A percentile compares a stretch with the other conserved stretches of the same genome.
phyloP scores from a whole-genome alignment of 2,888 invertebrate genomes.

The Omphaloscelis lunosa region DNA sequence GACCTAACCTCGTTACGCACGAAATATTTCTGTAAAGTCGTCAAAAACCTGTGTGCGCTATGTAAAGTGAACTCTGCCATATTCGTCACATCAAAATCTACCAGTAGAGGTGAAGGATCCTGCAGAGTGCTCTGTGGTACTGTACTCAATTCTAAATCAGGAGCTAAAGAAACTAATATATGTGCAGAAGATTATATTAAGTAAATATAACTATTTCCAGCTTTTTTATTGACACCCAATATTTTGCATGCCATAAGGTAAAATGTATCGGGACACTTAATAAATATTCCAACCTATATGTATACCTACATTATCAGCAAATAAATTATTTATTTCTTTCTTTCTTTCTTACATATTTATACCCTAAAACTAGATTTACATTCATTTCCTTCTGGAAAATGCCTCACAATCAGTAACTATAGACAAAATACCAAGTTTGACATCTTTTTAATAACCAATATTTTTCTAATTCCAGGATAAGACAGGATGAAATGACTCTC shows the following conservation, averaged over 20 bases:
- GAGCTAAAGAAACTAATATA: conserved; percentile 87
- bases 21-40: conserved; percentile 76
- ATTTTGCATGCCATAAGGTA: too few species aligned
- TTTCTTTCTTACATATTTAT: too few species aligned
- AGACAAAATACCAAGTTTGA: not conserved
- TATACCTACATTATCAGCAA: too few species aligned
- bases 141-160: conserved; percentile 90
- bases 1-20: conserved; percentile 79
- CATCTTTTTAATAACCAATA: not conserved
- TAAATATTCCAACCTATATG: too few species aligned
- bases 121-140: conserved; percentile 89
- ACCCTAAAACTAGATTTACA: not conserved
- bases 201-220: conserved; percentile 65
- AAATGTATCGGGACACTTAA: too few species aligned
- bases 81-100: conserved; percentile 84
- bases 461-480: conserved; percentile 82
- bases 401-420: too few species aligned
- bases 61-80: conserved; percentile 61
- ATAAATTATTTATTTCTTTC: too few species aligned
- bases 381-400: not conserved
- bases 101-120: conserved; percentile 68
- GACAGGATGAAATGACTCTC: conserved; percentile 91
- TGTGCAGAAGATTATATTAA: conserved; percentile 89
- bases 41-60: conserved; percentile 78
- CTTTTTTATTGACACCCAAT: too few species aligned